Conservation (phyloP, 2,113 vertebrate genomes). For the Tachuris rubrigastra region DNA sequence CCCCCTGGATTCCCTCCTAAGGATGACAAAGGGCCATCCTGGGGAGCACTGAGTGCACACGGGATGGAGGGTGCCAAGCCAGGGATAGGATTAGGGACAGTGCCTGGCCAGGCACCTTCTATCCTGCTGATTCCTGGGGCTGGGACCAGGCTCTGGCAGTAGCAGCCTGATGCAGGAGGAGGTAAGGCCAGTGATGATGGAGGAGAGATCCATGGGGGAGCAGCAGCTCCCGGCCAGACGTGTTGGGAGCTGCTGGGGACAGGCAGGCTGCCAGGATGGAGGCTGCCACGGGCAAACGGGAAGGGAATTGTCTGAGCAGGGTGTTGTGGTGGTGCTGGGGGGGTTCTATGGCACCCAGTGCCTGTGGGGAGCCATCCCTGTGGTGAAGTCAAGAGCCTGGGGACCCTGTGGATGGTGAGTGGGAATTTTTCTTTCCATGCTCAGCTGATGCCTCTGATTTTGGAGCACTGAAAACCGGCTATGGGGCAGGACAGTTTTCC, state of each 20-base stretch:
- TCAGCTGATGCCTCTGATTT: background rate
- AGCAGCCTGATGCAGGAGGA: background rate
- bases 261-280: background rate
- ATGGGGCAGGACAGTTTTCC: background rate
- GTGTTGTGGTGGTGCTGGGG: background rate
- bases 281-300: background rate
- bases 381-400: background rate
- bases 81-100: background rate
- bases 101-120: background rate
- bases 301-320: background rate
- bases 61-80: fast-evolving
- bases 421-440: background rate
- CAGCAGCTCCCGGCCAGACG: background rate
- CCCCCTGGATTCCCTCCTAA: fast-evolving
- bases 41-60: fast-evolving
- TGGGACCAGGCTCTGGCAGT: background rate
- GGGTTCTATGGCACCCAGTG: background rate
- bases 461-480: background rate
- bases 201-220: background rate
- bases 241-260: conserved; percentile 22
- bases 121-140: background rate
- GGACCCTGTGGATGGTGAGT: background rate
- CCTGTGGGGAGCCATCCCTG: background rate
- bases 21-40: background rate
- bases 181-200: background rate